Conservation (phyloP, 30 jellyfish, hydroid and myxozoan species). For the Rhopilema esculentum region DNA sequence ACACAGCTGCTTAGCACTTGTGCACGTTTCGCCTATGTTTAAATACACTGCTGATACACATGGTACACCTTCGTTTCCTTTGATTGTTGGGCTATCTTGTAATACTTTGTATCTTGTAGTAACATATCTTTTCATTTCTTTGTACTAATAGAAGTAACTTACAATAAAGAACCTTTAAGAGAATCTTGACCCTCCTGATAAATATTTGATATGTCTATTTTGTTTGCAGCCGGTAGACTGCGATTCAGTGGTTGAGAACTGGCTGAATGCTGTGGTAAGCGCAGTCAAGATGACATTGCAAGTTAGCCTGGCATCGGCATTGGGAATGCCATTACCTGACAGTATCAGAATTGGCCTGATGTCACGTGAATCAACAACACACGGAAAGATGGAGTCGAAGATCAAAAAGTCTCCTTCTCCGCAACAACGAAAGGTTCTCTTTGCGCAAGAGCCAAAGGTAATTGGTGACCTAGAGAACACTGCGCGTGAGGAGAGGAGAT, state of each 20-base stretch:
- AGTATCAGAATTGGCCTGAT: conserved; percentile 17
- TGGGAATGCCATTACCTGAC: conserved; percentile 74
- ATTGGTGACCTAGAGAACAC: conserved; percentile 48
- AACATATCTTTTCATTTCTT: no score
- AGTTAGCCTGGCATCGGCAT: conserved; percentile 56
- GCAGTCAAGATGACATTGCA: conserved; percentile 60
- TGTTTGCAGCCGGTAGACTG: conserved; percentile 64
- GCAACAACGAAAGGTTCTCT: conserved; percentile 61
- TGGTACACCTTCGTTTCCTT: no score
- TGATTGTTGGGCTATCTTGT: no score
- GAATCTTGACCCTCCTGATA: no score
- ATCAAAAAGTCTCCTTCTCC: conserved; percentile 17
- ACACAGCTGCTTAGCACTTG: no score
- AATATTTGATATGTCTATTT: no score
- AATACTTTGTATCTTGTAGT: no score
- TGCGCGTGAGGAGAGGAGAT: conserved; percentile 56
- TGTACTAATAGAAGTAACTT: no score
- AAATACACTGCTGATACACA: no score
- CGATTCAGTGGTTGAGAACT: conserved; percentile 55
- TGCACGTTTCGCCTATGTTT: no score
- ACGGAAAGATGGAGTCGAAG: conserved; percentile 27
- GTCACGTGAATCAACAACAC: conserved; percentile 19
- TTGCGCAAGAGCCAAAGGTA: conserved; percentile 63
- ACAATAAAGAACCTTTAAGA: no score
- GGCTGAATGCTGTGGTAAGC: conserved; percentile 48